phyloP scores from a whole-genome alignment of 2,888 invertebrate genomes.

The Graphium colonna region DNA sequence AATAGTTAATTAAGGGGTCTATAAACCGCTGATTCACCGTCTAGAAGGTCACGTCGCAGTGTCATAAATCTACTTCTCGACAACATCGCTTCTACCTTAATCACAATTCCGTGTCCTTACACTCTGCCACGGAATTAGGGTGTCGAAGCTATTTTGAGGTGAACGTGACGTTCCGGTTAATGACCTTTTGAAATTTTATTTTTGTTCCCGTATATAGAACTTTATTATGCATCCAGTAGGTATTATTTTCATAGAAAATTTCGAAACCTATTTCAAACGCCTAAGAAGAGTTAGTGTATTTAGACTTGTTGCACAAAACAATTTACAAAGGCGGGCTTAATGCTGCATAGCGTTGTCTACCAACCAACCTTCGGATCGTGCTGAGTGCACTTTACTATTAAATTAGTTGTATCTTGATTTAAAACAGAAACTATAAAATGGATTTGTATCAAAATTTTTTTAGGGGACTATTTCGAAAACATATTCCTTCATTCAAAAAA shows the following conservation, averaged over 20 bases:
- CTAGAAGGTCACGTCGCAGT: conserved; percentile 18
- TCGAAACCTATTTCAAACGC: too few relatives aligned
- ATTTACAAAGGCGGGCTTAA: too few relatives aligned
- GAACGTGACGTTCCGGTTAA: conserved; percentile 5
- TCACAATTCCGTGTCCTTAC: conserved; percentile 18
- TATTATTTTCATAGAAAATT: not conserved
- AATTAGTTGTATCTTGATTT: not conserved
- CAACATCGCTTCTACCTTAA: conserved; percentile 17
- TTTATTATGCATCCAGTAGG: not conserved
- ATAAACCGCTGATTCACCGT: conserved; percentile 13
- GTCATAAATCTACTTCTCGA: conserved; percentile 18
- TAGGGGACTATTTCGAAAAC: too few relatives aligned
- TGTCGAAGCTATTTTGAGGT: not conserved
- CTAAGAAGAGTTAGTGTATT: not conserved
- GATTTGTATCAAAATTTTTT: not conserved
- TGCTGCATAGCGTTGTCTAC: too few relatives aligned
- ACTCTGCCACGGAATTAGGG: conserved; percentile 9
- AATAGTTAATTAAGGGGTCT: not conserved
- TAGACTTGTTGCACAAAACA: too few relatives aligned
- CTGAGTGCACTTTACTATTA: not conserved
- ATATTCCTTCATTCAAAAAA: too few relatives aligned
- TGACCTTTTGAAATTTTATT: conserved; percentile 2
- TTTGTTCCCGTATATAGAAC: not conserved
- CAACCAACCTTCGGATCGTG: not conserved
- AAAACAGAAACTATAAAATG: too few relatives aligned